Evolutionary conservation across 2,888 invertebrate genomes (phyloP), one percentile per base, ranked within the genome.

Genomic region (Agriopis leucophaearia): DNA sequence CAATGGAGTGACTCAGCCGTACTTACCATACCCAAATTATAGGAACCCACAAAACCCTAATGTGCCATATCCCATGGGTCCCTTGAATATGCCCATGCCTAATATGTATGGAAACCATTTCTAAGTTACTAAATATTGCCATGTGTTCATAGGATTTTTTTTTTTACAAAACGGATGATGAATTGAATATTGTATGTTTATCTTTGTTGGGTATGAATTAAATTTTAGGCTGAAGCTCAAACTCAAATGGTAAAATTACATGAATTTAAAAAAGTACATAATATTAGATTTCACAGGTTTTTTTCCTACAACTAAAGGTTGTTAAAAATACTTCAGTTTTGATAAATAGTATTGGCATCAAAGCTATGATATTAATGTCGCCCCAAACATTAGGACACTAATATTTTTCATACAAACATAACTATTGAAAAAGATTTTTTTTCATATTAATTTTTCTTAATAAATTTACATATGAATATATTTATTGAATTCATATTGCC

Each of bases 11-110:
- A 76, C 87, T 8, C 92, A 88, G 66, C 92, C 90, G n/a, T 92
- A 90, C 61, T 73, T 92, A 63, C 94, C 94, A 8, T 92, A 94
- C 60, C 92, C 92, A 0, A 90, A 86, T 70, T 92, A 88, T 69
- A 88, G 88, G 1, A 80, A 83, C 0, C 83, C 84, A 13, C 95
- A 95, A 81, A 92, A 95, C 67, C 96, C 96, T 44, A 91, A 89
- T 55, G 94, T 96, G 77, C 96, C 97, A 75, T 97, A 97, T 84
- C 96, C 97, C 0, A 92, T 95, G 65, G 96, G 96, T n/a, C 96
- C 96, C 0, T 88, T 96, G 68, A 94, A 95, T 74, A 97, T 97
- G 97, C 97, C 97, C 12, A 96, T 97, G 95, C 97, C 97, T 8
- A 94, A 94, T 64, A 88, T 94, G 87, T 94, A 86, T 73, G 90